Evolutionary conservation across 92 coral and sea anemone genomes (phyloP).

Genomic region (Anthopleura xanthogrammica): DNA sequence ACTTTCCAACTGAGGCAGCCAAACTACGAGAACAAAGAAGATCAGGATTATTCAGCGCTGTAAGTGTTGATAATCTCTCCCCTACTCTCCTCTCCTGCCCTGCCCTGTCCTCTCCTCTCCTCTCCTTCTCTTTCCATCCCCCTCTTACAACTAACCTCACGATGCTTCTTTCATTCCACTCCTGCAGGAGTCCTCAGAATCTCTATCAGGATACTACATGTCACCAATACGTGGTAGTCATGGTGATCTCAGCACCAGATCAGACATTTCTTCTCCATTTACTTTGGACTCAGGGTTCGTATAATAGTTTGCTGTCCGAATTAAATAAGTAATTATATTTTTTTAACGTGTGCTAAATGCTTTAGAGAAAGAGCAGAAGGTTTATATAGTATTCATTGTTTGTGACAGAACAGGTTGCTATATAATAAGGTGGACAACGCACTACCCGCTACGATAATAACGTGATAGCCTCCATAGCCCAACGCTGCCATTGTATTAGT

Average conservation of each 20-base stretch:
- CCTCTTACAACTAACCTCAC: not conserved
- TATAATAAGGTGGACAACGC: no score
- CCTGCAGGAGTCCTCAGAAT: slow-evolving; percentile 77
- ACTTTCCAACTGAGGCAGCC: slow-evolving; percentile 95
- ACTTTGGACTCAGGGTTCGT: slow-evolving; percentile 93
- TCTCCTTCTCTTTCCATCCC: not conserved
- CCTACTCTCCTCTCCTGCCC: not conserved
- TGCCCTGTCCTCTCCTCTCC: not conserved
- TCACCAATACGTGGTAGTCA: slow-evolving; percentile 81
- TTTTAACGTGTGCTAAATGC: no score
- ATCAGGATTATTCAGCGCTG: slow-evolving; percentile 58
- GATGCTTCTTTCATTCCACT: not conserved
- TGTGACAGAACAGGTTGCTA: no score
- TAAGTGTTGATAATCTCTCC: slow-evolving; percentile 3
- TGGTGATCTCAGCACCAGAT: slow-evolving; percentile 77
- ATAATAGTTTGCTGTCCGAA: not conserved
- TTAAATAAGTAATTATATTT: no score
- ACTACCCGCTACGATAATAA: no score
- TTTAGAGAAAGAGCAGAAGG: no score
- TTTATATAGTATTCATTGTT: no score
- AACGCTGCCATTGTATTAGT: no score
- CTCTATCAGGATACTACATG: slow-evolving; percentile 60
- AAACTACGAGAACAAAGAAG: slow-evolving; percentile 85
- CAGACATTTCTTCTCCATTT: slow-evolving; percentile 80
- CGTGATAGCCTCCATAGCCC: no score